Conservation (phyloP, 2,113 vertebrate genomes). For the Scalopus aquaticus region DNA sequence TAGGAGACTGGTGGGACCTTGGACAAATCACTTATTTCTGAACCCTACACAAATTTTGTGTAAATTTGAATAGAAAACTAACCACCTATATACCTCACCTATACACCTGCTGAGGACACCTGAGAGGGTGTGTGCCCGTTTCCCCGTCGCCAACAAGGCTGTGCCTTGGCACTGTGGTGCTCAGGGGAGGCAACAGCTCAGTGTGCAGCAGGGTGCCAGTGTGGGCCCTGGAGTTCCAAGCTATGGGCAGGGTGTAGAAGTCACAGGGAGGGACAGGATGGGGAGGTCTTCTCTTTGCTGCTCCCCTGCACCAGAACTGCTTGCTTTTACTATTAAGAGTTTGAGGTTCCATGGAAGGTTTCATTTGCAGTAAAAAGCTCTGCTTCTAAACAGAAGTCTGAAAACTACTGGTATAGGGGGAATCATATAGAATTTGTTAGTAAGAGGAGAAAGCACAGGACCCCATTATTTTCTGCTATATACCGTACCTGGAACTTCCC, state of each 20-base stretch:
- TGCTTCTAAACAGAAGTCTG: background rate
- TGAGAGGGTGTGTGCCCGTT: background rate
- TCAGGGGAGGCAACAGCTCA: background rate
- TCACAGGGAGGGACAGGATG: background rate
- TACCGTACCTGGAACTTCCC: background rate
- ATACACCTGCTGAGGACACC: background rate
- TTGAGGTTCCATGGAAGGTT: background rate
- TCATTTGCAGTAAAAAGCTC: background rate
- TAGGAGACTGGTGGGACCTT: background rate
- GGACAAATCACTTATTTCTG: slow-evolving; percentile 62
- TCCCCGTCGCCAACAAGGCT: background rate
- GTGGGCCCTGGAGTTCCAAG: background rate
- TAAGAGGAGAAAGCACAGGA: background rate
- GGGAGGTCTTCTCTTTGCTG: background rate
- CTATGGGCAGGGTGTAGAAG: background rate
- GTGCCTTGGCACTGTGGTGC: background rate
- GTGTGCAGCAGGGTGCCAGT: background rate
- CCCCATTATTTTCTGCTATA: background rate
- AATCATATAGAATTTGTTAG: background rate
- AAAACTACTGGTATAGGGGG: background rate
- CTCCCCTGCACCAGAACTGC: background rate
- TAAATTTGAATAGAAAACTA: background rate
- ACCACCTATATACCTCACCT: background rate
- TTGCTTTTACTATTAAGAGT: background rate
- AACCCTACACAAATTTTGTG: background rate